Percentiles rank a stretch among this genome's conserved stretches.
Conservation (phyloP, 2,797 vertebrate species). For the Schizothorax lantsangensis region DNA sequence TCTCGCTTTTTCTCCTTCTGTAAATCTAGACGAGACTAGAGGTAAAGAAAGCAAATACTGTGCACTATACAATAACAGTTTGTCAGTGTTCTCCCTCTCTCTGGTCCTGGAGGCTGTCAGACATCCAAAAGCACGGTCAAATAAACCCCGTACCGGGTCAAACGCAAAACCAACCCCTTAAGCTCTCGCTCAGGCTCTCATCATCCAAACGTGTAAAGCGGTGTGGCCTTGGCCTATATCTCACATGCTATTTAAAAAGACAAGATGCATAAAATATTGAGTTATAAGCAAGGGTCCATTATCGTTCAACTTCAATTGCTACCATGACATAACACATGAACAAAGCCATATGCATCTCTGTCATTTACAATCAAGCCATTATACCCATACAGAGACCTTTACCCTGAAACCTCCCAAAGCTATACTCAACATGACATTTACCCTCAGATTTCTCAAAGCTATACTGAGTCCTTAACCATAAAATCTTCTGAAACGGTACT, state of each 20-base stretch:
- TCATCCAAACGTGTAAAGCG: conserved; percentile 19
- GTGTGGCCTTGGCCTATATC: conserved; percentile 70
- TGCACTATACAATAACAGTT: conserved; percentile 12
- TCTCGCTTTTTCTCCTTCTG: conserved; percentile 2
- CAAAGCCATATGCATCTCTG: not conserved
- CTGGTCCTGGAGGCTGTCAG: conserved; percentile 14
- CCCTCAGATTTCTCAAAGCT: not conserved
- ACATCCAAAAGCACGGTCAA: conserved; percentile 1
- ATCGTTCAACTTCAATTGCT: conserved; percentile 46
- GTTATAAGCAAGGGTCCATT: conserved; percentile 61
- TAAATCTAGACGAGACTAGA: conserved; percentile 5
- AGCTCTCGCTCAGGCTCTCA: conserved; percentile 2
- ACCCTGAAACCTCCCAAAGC: not conserved
- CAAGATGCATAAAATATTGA: conserved; percentile 66
- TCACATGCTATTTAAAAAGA: conserved; percentile 73
- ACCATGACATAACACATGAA: conserved; percentile 31
- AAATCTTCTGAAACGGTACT: not conserved
- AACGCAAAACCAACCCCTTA: not conserved
- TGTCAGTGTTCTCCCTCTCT: not conserved
- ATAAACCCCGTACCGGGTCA: not conserved
- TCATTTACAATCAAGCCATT: not conserved
- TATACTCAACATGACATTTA: not conserved
- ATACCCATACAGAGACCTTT: not conserved
- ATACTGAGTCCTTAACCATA: not conserved
- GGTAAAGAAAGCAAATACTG: conserved; percentile 15